phyloP scores from a whole-genome alignment of 2,113 vertebrate genomes.

The Brachypteracias leptosomus region DNA sequence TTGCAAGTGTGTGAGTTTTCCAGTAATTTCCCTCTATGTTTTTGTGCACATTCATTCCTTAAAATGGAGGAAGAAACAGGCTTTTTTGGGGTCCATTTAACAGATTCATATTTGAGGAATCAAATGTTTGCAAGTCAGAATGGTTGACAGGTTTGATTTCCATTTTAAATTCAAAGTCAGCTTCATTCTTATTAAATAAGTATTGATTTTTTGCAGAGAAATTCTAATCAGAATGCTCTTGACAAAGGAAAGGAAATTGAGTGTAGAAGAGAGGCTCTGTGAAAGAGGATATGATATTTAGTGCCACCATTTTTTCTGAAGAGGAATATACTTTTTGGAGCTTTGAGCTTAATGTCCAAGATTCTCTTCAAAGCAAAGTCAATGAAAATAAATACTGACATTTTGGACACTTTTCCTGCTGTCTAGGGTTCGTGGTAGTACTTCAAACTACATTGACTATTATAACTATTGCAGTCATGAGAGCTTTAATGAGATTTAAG shows the following conservation, averaged over 20 bases:
- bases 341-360: background rate
- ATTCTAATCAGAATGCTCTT: conserved; percentile 24
- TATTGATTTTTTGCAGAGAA: conserved; percentile 48
- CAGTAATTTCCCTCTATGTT: background rate
- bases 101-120: conserved; percentile 11
- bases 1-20: background rate
- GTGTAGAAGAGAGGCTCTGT: background rate
- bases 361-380: background rate
- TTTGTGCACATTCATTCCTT: background rate
- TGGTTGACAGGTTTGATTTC: background rate
- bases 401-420: background rate
- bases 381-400: background rate
- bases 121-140: background rate
- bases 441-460: background rate
- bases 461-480: background rate
- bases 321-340: background rate
- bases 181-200: conserved; percentile 29
- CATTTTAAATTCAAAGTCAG: conserved; percentile 40
- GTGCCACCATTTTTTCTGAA: background rate
- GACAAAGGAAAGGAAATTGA: conserved; percentile 20
- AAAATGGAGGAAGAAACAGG: background rate
- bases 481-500: background rate
- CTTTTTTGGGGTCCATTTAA: background rate
- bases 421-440: background rate
- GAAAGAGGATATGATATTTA: background rate